A percentile compares a stretch with the other conserved stretches of the same genome.
These are phyloP conservation scores for Phenacoccus solenopsis DNA, from an alignment of 1,140 invertebrate species.

Conservation along the genomic window DNA sequence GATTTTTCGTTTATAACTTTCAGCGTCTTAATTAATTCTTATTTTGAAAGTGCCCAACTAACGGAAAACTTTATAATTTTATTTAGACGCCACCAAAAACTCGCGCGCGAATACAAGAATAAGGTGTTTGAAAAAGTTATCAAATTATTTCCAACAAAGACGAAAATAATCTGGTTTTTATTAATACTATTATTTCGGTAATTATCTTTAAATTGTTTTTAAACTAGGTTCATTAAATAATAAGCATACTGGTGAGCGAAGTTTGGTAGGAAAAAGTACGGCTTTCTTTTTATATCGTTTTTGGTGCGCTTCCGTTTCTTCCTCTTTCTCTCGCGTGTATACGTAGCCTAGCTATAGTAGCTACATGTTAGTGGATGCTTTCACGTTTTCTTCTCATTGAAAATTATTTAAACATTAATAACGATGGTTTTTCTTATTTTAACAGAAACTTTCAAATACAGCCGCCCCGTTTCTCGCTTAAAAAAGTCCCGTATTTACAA, in stretches of 20 bases:
- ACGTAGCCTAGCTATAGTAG: not conserved
- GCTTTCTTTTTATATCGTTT: too few relatives aligned
- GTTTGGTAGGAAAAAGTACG: not conserved
- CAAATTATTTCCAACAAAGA: not conserved
- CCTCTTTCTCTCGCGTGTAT: not conserved
- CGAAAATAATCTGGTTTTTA: not conserved
- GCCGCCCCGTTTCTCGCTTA: not conserved
- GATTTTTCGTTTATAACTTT: constrained; percentile 3
- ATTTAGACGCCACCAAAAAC: constrained; percentile 1
- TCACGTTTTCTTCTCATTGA: not conserved
- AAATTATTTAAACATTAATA: constrained; percentile 4
- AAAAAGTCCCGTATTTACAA: not conserved
- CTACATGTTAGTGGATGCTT: not conserved
- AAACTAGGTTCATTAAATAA: not conserved
- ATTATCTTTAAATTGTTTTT: not conserved
- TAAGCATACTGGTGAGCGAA: not conserved
- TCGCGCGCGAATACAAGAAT: not conserved
- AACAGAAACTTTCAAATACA: not conserved
- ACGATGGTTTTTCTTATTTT: not conserved
- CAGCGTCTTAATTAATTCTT: constrained; percentile 2
- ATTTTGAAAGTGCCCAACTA: not conserved
- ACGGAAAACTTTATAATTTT: not conserved
- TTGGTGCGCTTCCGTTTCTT: too few relatives aligned
- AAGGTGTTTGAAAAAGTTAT: not conserved
- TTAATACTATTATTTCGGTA: not conserved